Base-by-base conservation (phyloP, 1,140 invertebrate species). In the Caenorhabditis latens region DNA sequence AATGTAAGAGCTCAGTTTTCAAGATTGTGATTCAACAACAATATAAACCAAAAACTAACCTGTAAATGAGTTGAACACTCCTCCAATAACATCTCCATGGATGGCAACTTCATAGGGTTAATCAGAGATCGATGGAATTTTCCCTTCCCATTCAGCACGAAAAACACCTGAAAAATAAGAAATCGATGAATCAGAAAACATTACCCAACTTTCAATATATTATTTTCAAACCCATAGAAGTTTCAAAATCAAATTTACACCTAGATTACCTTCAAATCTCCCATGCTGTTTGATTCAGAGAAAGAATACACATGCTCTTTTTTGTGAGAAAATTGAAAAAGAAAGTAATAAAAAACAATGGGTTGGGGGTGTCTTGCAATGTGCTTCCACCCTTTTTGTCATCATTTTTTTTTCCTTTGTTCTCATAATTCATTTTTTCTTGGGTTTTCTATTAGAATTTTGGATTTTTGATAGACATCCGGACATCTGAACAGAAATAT, bases 101-200 rank as follows among this genome's bases (percentile, higher is more conserved):
- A 40, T 42, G 87, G 86, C 61, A 86, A n/a, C 42, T 88, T 88
- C 50, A 86, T 83, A 14, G 83, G 86, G 83, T 86, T 88, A 14
- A 89, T 88, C 19, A 89, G 40, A 2, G 83, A 32, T 48, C 88
- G 88, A 55, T 89, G 82, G 84, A 89, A 85, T 40, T 71, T 61
- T 48, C 84, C 58, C 19, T 79, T 71, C 7, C 88, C 88, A 53
- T 89, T 89, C 16, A 89, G 83, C 3, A 89, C 87, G 79, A 89
- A 89, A 53, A 89, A 85, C 55, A 89, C 63, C 88, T 89, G 87
- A 75, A 88, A 71, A 43, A 11, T 7, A 58, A 19, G 21, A 43
- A 71, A 16, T 5, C 3, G 11, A 46, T 32, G 13, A 46, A 43
- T 43, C 2, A 43, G 43, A 16, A 43, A 43, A 24, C n/a, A n/a